Evolutionary conservation across 2,113 vertebrate genomes (phyloP), one percentile per base, ranked within the genome.

Genomic region (Illadopsis cleaveri): DNA sequence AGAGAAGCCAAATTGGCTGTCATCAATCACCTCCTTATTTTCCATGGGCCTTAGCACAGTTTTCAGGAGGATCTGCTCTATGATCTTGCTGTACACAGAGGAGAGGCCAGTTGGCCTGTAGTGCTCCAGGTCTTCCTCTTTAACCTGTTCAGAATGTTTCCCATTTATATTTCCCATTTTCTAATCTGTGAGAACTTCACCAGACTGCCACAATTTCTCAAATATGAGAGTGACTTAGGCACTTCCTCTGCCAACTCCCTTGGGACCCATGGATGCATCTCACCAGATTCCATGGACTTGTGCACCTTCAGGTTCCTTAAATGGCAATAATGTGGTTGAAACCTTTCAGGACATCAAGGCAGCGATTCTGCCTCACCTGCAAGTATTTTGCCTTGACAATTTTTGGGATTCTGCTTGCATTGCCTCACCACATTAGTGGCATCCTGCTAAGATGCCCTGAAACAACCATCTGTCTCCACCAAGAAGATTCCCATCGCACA

Each of bases 381-480:
- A 44, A 50, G 22, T 79, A 37, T 71, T 95, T 87, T 50, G 44
- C 57, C 69, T 93, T 93, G 51, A 30, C 9, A 8, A 27, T 93
- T 62, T 69, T 38, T 79, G 79, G 38, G 31, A 64, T 93, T 86
- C 84, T 75, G 40, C 90, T 89, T 78, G 77, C 44, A 18, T 51
- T 69, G 40, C 73, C 53, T 87, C 44, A 20, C 81, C 47, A 76
- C 51, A 11, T 70, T 44, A 75, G 65, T 4, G 19, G 61, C 71
- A 31, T 86, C 95, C 88, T 88, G 94, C 75, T 92, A 58, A 90
- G 88, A 77, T 94, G 90, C 85, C 79, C 88, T 89, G 66, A 73
- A 88, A 88, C 68, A 70, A 12, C 90, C 94, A 94, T 97, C 94
- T 95, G 95, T 95, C 79, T 94, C 70, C 68, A 42, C 83, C 0